Conservation (phyloP, 2,113 vertebrate genomes). For the Loxodonta africana region DNA sequence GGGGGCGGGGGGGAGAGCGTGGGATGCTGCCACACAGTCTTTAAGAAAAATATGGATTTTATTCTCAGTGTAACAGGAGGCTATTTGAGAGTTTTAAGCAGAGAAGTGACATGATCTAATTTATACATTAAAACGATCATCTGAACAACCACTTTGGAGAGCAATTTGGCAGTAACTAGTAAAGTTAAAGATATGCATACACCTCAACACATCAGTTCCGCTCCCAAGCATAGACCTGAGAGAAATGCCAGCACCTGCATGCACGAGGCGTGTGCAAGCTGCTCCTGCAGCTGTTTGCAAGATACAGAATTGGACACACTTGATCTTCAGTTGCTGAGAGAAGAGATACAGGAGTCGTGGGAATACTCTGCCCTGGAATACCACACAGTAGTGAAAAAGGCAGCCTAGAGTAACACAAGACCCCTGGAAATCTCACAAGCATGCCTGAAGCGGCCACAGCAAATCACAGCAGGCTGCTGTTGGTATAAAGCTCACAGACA, state of each 20-base stretch:
- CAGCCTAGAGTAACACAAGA: accelerated
- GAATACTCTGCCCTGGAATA: background rate
- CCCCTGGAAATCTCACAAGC: background rate
- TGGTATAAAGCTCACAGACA: background rate
- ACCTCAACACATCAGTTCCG: background rate
- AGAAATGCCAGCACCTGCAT: background rate
- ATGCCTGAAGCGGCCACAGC: accelerated
- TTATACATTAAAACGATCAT: constrained; percentile 79
- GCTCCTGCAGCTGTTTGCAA: background rate
- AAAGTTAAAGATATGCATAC: background rate
- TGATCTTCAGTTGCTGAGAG: background rate
- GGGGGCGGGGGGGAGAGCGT: background rate
- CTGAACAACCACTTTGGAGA: constrained; percentile 80
- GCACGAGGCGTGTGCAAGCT: background rate
- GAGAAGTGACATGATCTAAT: constrained; percentile 78
- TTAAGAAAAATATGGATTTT: constrained; percentile 52
- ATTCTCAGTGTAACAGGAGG: constrained; percentile 68
- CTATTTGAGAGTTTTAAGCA: constrained; percentile 73
- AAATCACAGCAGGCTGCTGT: background rate
- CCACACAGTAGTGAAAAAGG: background rate
- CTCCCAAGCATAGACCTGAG: background rate
- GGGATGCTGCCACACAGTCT: background rate
- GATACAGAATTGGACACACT: background rate
- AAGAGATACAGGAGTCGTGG: accelerated
- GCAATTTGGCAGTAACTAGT: constrained; percentile 76